phyloP scores from a whole-genome alignment of 2,888 invertebrate genomes.

The Oligia fasciuncula region DNA sequence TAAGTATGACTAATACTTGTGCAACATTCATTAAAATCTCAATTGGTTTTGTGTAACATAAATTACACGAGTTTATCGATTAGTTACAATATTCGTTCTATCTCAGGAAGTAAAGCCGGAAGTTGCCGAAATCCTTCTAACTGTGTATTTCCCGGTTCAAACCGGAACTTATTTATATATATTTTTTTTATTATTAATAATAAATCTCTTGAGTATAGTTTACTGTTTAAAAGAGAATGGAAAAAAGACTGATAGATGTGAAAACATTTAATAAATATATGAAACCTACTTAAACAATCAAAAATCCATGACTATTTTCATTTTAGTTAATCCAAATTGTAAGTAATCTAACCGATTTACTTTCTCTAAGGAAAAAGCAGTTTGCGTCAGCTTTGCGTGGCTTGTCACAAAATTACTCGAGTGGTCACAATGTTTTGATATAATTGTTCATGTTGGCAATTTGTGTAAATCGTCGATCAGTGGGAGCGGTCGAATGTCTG shows the following conservation, averaged over 20 bases:
- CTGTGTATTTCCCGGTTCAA: conserved; percentile 7
- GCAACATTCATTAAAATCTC: conserved; percentile 34
- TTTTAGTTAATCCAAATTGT: conserved; percentile 1
- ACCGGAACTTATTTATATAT: conserved; percentile 5
- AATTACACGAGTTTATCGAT: conserved; percentile 27
- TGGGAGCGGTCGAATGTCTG: conserved; percentile 49
- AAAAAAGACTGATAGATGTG: no score
- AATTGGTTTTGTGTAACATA: conserved; percentile 12
- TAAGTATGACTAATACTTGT: conserved; percentile 28
- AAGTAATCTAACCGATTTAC: background rate
- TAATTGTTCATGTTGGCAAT: conserved; percentile 39
- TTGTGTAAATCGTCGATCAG: conserved; percentile 25
- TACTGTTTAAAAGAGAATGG: no score
- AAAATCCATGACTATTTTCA: background rate
- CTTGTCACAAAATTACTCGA: conserved; percentile 13
- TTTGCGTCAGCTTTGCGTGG: conserved; percentile 29
- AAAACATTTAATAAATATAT: background rate
- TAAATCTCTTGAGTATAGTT: no score
- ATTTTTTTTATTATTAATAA: no score
- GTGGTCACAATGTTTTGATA: conserved; percentile 16
- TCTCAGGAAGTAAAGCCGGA: conserved; percentile 34
- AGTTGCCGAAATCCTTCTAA: conserved; percentile 16
- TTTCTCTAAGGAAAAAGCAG: conserved; percentile 7
- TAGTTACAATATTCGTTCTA: conserved; percentile 24
- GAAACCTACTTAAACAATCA: background rate